These are phyloP conservation scores for Pollicipes pollicipes DNA, from an alignment of 1,140 invertebrate genomes.

Conservation along the genomic window DNA sequence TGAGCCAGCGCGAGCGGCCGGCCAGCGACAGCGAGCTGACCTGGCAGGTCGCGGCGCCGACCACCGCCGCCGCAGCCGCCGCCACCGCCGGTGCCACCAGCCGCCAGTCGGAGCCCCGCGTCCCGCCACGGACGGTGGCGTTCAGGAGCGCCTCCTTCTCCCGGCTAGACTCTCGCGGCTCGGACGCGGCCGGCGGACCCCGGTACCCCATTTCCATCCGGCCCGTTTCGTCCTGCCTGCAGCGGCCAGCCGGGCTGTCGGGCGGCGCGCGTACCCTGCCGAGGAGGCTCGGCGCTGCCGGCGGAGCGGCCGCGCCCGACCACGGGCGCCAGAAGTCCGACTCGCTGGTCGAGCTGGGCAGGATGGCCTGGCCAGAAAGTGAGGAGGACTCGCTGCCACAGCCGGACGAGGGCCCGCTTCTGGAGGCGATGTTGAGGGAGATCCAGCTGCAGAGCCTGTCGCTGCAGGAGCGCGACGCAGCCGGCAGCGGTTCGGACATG, in stretches of 20 bases:
- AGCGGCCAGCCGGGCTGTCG: no score
- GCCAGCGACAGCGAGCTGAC: neutral
- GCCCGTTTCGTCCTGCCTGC: no score
- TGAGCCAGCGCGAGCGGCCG: neutral
- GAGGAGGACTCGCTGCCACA: neutral
- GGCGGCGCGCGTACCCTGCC: neutral
- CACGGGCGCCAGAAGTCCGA: neutral
- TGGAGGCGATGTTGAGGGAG: neutral
- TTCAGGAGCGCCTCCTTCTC: neutral
- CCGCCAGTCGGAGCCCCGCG: no score
- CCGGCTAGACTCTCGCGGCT: neutral
- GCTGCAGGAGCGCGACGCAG: neutral
- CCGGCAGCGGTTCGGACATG: no score
- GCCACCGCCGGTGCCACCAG: no score
- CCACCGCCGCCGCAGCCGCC: no score
- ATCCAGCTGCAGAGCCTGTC: neutral
- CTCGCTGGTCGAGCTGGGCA: neutral
- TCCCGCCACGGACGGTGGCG: neutral
- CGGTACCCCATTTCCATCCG: no score
- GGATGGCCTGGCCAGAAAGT: neutral
- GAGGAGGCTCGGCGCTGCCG: neutral
- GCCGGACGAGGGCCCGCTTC: neutral
- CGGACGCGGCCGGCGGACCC: no score
- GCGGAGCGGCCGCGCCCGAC: neutral
- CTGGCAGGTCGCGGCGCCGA: neutral